Evolutionary conservation across 1,140 invertebrate genomes (phyloP), one percentile per base, ranked within the genome.

Genomic region (Drosophila mauritiana): DNA sequence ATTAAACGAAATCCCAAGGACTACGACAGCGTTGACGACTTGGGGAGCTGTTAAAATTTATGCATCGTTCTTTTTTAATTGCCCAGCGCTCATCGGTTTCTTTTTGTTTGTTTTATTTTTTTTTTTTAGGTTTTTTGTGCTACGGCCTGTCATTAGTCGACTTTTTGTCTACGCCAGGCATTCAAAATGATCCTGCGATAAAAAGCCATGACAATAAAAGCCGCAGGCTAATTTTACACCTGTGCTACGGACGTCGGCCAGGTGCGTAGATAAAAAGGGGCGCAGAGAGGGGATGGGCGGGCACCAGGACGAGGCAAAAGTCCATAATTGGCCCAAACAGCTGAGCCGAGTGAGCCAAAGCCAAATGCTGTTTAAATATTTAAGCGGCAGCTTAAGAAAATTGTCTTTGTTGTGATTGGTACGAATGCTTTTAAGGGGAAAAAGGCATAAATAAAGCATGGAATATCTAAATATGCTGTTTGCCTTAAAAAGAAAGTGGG

Each of bases 201-300:
- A 73, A 73, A 70, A 39, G 55, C 63, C 59, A 78, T 67, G 63
- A 69, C 59, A 82, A 88, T 77, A 86, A 86, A 76, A 68, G 80
- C 76, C 73, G 48, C 67, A 73, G 67, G 84, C 84, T 67, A 77
- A 80, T 79, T 84, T 89, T 80, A 89, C 83, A 89, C 83, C 83
- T 88, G 79, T 77, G 65, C 67, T n/a, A 11, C 72, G 73, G 72
- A 65, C 53, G 73, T 75, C 57, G 53, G 53, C 34, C 53, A 67
- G 62, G 51, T 74, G 59, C 51, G 61, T 65, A 20, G 31, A 31
- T 31, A 10, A 55, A 55, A 34, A 8, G 39, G 6, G 45, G 34
- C 8, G 13, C 12, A 42, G 15, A 15, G 7, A 15, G 42, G 3
- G 7, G 8, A 42, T 6, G 12, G 37, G 37, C 2, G n/a, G 3